Percentiles rank a stretch among this genome's conserved stretches.
Conservation (phyloP, 2,113 vertebrate genomes). For the Thunnus thynnus region DNA sequence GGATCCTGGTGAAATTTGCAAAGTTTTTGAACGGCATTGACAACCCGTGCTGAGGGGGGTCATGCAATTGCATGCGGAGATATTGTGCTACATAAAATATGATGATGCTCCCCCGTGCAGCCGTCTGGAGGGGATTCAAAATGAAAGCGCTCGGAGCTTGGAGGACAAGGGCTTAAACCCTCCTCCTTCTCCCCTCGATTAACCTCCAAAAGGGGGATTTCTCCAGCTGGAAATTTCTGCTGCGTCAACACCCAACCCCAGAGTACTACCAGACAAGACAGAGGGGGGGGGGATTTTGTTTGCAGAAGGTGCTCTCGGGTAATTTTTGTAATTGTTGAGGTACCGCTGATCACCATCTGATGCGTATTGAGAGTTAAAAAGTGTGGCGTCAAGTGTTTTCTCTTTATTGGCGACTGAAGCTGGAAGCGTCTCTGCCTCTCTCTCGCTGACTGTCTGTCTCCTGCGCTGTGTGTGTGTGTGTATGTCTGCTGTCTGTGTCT, state of each 20-base stretch:
- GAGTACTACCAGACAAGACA: constrained; percentile 85
- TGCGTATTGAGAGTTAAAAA: constrained; percentile 63
- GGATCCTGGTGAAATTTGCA: constrained; percentile 47
- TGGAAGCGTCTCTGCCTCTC: constrained; percentile 39
- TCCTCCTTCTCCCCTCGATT: constrained; percentile 80
- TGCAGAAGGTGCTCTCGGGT: constrained; percentile 61
- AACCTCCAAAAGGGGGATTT: constrained; percentile 92
- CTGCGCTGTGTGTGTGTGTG: constrained; percentile 76
- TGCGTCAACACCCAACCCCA: constrained; percentile 94
- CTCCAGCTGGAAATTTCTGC: constrained; percentile 96
- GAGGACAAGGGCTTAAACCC: constrained; percentile 80
- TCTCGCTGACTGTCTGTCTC: constrained; percentile 31
- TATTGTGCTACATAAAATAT: constrained; percentile 37
- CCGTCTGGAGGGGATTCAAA: constrained; percentile 73
- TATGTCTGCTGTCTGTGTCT: constrained; percentile 86
- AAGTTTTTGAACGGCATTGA: constrained; percentile 70
- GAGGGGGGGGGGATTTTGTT: constrained; percentile 79
- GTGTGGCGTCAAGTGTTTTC: constrained; percentile 72
- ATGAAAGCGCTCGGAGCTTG: constrained; percentile 72
- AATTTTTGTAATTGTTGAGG: constrained; percentile 49
- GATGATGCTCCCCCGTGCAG: constrained; percentile 59
- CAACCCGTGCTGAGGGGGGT: background rate
- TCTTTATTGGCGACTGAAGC: constrained; percentile 50
- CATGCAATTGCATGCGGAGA: constrained; percentile 24
- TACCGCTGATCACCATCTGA: constrained; percentile 64